Percentiles rank a stretch among this genome's conserved stretches.
Conservation (phyloP, 1,140 invertebrate genomes). For the Maniola jurtina region DNA sequence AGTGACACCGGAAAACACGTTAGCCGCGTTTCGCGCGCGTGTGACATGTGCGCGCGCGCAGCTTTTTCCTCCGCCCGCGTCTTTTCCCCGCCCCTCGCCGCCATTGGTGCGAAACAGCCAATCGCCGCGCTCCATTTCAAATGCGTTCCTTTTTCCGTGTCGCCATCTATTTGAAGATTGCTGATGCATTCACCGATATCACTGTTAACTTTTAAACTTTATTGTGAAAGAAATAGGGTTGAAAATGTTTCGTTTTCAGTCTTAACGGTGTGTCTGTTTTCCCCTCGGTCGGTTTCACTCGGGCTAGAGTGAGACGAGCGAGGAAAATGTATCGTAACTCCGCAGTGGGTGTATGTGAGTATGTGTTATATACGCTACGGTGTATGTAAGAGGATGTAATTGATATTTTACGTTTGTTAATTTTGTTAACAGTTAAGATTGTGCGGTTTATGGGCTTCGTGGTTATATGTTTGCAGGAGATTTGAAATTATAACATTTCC, state of each 20-base stretch:
- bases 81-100: conserved; percentile 55
- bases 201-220: conserved; percentile 35
- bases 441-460: conserved; percentile 24
- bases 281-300: conserved; percentile 69
- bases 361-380: conserved; percentile 31
- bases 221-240: conserved; percentile 8
- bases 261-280: conserved; percentile 62
- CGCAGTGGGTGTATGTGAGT: conserved; percentile 8
- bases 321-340: conserved; percentile 32
- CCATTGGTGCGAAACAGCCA: conserved; percentile 68
- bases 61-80: conserved; percentile 37
- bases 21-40: conserved; percentile 32
- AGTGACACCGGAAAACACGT: conserved; percentile 33
- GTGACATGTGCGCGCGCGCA: conserved; percentile 51
- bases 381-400: conserved; percentile 52
- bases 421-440: conserved; percentile 48
- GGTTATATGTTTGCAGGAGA: conserved; percentile 11
- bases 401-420: conserved; percentile 61
- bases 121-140: conserved; percentile 72
- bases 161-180: conserved; percentile 72
- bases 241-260: conserved; percentile 1
- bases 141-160: conserved; percentile 71
- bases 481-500: conserved; percentile 16
- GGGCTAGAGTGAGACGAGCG: conserved; percentile 56
- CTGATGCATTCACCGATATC: conserved; percentile 49